Evolutionary conservation across 2,113 vertebrate species (phyloP).

Genomic region (Sclerurus mexicanus): DNA sequence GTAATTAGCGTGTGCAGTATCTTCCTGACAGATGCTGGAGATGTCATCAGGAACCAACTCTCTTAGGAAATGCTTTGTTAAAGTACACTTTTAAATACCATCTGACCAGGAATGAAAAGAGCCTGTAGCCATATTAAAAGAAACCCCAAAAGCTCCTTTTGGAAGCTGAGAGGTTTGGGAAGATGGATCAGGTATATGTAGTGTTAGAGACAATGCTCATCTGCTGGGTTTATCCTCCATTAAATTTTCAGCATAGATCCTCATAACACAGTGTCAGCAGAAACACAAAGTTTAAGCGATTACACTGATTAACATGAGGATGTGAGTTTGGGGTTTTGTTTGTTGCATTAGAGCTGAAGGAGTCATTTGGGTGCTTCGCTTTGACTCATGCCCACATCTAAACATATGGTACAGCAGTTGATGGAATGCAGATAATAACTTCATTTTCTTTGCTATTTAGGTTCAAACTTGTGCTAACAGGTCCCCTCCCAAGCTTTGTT

Average conservation of each 20-base stretch:
- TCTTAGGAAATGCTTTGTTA: neutral
- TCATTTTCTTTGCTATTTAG: constrained; percentile 50
- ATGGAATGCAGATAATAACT: constrained; percentile 64
- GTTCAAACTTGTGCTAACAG: constrained; percentile 55
- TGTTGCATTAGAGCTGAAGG: constrained; percentile 28
- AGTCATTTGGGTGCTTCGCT: constrained; percentile 11
- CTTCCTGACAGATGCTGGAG: neutral
- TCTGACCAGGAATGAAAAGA: neutral
- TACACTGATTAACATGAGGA: neutral
- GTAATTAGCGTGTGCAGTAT: neutral
- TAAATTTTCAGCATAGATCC: neutral
- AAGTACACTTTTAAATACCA: neutral
- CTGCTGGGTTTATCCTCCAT: neutral
- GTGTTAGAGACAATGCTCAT: neutral
- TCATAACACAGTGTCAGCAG: neutral
- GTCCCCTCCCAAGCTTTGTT: constrained; percentile 24
- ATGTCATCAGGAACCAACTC: neutral
- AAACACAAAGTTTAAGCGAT: neutral
- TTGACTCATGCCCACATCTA: constrained; percentile 8
- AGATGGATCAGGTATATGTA: neutral
- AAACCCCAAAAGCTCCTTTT: neutral
- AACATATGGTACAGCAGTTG: neutral
- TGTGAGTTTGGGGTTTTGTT: neutral
- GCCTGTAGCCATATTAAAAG: neutral
- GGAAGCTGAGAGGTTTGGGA: neutral